Percentiles rank a stretch among this genome's conserved stretches.
Evolutionary conservation across 2,113 vertebrate species (phyloP).

Genomic region (Scolopax mira): DNA sequence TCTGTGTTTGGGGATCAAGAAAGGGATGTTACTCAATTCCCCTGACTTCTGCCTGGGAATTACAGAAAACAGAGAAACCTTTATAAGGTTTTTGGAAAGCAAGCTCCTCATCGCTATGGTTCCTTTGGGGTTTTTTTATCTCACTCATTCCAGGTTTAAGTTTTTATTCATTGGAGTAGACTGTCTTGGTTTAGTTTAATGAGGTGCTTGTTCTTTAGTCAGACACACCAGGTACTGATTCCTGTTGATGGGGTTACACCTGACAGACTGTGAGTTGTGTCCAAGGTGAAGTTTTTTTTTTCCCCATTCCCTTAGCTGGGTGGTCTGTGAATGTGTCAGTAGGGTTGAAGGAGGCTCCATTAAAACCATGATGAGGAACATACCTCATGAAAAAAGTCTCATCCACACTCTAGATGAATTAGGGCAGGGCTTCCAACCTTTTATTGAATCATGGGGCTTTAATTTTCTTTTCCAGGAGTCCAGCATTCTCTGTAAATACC

Average conservation of each 20-base stretch:
- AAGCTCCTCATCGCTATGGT: not conserved
- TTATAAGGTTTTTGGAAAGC: not conserved
- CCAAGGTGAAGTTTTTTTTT: not conserved
- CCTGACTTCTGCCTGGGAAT: not conserved
- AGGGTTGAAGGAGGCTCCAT: not conserved
- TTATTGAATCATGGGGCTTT: not conserved
- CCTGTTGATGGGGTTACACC: not conserved
- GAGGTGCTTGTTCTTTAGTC: not conserved
- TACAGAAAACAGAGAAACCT: not conserved
- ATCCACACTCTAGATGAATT: not conserved
- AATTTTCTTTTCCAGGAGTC: not conserved
- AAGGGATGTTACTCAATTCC: not conserved
- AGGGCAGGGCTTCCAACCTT: not conserved
- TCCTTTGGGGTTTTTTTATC: not conserved
- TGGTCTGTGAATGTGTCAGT: not conserved
- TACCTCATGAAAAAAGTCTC: not conserved
- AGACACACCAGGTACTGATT: not conserved
- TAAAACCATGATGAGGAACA: not conserved
- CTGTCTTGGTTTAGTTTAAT: not conserved
- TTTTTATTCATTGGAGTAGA: not conserved
- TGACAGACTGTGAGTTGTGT: not conserved
- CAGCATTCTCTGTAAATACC: not conserved
- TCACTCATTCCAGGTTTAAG: not conserved
- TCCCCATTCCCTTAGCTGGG: accelerated
- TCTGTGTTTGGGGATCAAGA: not conserved